Conservation (phyloP, 2,888 invertebrate genomes). For the Aelia acuminata region DNA sequence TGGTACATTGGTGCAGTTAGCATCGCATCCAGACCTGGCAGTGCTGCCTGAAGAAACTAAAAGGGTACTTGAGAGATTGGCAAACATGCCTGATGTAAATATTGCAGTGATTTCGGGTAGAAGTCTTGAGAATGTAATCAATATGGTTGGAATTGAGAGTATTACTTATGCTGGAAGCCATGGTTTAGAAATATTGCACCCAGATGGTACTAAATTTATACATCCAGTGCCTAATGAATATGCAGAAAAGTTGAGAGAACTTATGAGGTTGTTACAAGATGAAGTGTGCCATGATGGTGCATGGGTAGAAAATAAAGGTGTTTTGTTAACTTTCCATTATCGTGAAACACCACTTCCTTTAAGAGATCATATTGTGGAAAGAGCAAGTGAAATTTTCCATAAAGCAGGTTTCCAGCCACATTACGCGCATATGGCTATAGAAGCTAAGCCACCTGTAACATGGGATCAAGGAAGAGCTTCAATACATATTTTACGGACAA, state of each 20-base stretch:
- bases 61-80: constrained; percentile 69
- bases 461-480: constrained; percentile 71
- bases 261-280: constrained; percentile 68
- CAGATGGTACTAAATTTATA: constrained; percentile 70
- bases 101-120: constrained; percentile 71
- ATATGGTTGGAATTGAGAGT: constrained; percentile 70
- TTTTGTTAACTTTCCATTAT: constrained; percentile 70
- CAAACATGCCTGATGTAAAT: constrained; percentile 69
- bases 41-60: constrained; percentile 69
- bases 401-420: constrained; percentile 69
- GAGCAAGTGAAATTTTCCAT: constrained; percentile 69
- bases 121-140: constrained; percentile 69
- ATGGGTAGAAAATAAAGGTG: constrained; percentile 71
- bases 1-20: constrained; percentile 70
- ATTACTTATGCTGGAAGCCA: constrained; percentile 71
- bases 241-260: constrained; percentile 68
- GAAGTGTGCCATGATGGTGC: constrained; percentile 69
- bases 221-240: constrained; percentile 70
- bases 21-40: constrained; percentile 70
- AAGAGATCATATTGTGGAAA: constrained; percentile 67
- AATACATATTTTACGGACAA: constrained; percentile 70
- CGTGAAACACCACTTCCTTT: constrained; percentile 68
- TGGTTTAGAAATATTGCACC: constrained; percentile 70
- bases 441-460: constrained; percentile 70
- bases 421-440: constrained; percentile 69